Evolutionary conservation across 37 sponge, comb jelly and placozoan species (phyloP).

Genomic region (Spongia lamella): DNA sequence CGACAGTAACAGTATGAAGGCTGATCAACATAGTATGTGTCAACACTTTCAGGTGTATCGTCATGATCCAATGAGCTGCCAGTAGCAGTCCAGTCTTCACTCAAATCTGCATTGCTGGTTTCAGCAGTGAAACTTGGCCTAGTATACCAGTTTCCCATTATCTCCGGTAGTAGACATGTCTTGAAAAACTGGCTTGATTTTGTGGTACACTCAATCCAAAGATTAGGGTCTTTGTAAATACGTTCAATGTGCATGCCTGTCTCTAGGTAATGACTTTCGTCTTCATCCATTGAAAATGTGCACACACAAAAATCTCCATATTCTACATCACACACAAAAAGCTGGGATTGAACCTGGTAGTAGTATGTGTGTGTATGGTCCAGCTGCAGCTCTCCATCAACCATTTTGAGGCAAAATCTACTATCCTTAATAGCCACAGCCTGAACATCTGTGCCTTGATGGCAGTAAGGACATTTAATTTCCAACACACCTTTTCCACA

Average conservation of each 20-base stretch:
- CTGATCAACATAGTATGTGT: too few species aligned
- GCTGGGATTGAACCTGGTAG: slow-evolving; percentile 46
- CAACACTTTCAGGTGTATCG: too few species aligned
- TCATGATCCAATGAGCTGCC: too few species aligned
- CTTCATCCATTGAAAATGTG: slow-evolving; percentile 1
- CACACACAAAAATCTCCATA: slow-evolving; percentile 61
- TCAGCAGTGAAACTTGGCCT: not conserved
- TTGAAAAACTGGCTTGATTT: slow-evolving; percentile 11
- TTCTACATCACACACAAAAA: slow-evolving; percentile 24
- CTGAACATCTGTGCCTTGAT: slow-evolving; percentile 24
- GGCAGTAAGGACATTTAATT: too few species aligned
- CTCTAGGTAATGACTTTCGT: slow-evolving; percentile 30
- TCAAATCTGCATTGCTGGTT: not conserved
- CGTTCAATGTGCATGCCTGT: slow-evolving; percentile 9
- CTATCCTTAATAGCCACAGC: slow-evolving; percentile 55
- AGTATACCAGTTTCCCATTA: slow-evolving; percentile 47
- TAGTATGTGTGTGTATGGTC: slow-evolving; percentile 15
- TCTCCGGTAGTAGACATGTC: slow-evolving; percentile 42
- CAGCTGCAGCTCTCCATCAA: not conserved
- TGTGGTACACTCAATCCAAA: slow-evolving; percentile 7
- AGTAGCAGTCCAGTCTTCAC: not conserved
- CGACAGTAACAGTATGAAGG: slow-evolving; percentile 57
- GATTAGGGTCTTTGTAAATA: too few species aligned
- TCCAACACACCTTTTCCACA: too few species aligned
- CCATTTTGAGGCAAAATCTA: too few species aligned